phyloP scores from a whole-genome alignment of 2,113 vertebrate genomes.

The Phycodurus eques region DNA sequence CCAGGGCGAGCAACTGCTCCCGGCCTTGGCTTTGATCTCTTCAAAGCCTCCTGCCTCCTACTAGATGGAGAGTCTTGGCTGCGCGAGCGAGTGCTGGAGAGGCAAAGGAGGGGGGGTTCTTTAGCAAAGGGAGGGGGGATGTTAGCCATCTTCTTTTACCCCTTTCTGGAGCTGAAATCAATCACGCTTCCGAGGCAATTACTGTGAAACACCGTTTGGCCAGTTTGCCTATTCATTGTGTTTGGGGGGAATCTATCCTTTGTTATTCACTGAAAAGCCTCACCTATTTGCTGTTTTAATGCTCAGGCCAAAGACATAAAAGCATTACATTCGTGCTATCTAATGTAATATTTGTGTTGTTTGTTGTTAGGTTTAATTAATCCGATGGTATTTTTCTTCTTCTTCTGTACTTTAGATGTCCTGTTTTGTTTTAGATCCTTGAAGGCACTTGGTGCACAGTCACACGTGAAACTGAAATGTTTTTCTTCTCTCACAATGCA shows the following conservation, averaged over 20 bases:
- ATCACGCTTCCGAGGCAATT: slow-evolving; percentile 97
- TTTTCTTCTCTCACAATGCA: too few species aligned
- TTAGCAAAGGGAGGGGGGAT: background rate
- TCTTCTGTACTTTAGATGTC: too few species aligned
- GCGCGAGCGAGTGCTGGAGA: slow-evolving; percentile 84
- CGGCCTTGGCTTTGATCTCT: slow-evolving; percentile 99
- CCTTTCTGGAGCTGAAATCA: slow-evolving; percentile 94
- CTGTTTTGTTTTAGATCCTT: too few species aligned
- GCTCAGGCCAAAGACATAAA: background rate
- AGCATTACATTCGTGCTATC: background rate
- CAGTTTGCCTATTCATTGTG: background rate
- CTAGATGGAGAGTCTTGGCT: slow-evolving; percentile 98
- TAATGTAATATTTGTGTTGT: background rate
- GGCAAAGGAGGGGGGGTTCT: slow-evolving; percentile 34
- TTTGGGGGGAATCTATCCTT: background rate
- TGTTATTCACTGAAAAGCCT: background rate
- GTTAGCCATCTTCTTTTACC: slow-evolving; percentile 46
- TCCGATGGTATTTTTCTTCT: background rate
- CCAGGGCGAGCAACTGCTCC: slow-evolving; percentile 98
- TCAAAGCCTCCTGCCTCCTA: slow-evolving; percentile 99
- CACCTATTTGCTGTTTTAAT: background rate
- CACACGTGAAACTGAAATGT: too few species aligned
- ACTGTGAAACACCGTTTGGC: slow-evolving; percentile 54
- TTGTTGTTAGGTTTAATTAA: background rate
- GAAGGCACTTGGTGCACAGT: too few species aligned